These are phyloP conservation scores for Halichoerus grypus DNA, from an alignment of 2,113 vertebrate genomes.

Conservation along the genomic window DNA sequence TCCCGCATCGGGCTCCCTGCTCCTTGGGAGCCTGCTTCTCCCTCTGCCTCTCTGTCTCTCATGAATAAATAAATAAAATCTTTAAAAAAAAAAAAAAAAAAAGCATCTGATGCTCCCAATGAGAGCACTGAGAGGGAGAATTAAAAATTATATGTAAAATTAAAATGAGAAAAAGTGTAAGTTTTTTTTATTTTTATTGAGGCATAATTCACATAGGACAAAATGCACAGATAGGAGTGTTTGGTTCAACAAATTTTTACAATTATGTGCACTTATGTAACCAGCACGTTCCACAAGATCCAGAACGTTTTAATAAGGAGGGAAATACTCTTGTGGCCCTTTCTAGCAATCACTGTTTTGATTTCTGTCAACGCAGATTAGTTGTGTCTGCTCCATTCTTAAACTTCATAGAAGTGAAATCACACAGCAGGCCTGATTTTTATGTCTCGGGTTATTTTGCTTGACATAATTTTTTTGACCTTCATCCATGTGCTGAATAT, in stretches of 20 bases:
- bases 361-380: constrained; percentile 26
- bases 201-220: neutral
- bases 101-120: neutral
- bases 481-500: neutral
- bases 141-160: neutral
- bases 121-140: neutral
- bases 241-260: neutral
- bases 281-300: neutral
- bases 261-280: neutral
- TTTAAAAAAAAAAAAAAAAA: neutral
- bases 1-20: too few relatives aligned
- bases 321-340: neutral
- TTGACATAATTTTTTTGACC: neutral
- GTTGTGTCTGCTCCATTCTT: neutral
- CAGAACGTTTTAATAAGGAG: neutral
- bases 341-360: neutral
- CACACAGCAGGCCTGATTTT: neutral
- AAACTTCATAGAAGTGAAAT: neutral
- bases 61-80: too few relatives aligned
- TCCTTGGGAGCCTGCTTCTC: too few relatives aligned
- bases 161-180: neutral
- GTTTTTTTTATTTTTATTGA: neutral
- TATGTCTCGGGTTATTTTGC: neutral
- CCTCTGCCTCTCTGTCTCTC: too few relatives aligned
- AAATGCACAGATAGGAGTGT: neutral